Conservation (phyloP, 2,113 vertebrate species). For the Nettapus auritus region DNA sequence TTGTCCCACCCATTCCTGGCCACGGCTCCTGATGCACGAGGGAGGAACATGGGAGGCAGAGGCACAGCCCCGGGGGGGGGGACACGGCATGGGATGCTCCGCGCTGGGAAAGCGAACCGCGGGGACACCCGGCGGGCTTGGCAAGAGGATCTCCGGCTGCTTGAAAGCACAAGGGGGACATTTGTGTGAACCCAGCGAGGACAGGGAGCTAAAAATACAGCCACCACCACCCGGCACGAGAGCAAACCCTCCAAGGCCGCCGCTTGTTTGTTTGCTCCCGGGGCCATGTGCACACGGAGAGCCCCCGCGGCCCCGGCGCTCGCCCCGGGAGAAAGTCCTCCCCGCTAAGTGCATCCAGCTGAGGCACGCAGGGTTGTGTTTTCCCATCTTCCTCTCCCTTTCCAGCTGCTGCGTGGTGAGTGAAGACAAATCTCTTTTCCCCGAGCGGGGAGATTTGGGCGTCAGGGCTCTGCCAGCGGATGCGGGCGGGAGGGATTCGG, state of each 20-base stretch:
- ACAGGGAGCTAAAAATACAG: neutral
- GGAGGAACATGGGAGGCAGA: neutral
- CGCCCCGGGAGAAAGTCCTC: neutral
- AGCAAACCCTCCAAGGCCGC: neutral
- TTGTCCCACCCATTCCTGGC: neutral
- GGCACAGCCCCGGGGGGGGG: neutral
- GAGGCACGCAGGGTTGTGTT: fast-evolving
- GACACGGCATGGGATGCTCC: neutral
- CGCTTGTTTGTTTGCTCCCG: neutral
- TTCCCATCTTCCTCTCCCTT: fast-evolving
- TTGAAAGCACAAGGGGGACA: neutral
- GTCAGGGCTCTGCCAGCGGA: neutral
- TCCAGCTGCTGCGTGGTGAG: fast-evolving
- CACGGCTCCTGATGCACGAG: fast-evolving
- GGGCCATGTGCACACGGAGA: fast-evolving
- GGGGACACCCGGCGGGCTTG: fast-evolving
- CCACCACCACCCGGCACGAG: neutral
- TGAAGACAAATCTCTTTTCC: neutral
- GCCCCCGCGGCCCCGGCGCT: neutral
- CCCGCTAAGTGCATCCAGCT: neutral
- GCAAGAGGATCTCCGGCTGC: neutral
- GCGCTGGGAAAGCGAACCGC: neutral
- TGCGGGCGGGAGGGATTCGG: fast-evolving
- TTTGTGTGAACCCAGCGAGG: neutral
- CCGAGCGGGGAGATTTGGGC: fast-evolving